These are phyloP conservation scores for Tachina grossa DNA, from an alignment of 2,888 invertebrate genomes.

Conservation along the genomic window DNA sequence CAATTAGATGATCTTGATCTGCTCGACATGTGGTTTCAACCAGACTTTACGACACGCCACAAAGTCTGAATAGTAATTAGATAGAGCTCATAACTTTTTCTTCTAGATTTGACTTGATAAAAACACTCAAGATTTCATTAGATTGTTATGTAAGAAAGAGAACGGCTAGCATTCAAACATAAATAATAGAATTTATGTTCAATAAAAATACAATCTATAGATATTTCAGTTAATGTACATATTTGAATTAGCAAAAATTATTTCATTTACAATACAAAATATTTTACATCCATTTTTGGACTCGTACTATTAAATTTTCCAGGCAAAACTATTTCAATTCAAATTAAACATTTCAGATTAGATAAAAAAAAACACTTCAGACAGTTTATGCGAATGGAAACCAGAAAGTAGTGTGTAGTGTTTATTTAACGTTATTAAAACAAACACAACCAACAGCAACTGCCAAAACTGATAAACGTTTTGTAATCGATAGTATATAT, in stretches of 20 bases:
- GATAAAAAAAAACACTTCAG: constrained; percentile 29
- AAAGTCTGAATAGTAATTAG: too few relatives aligned
- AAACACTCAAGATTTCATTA: neutral
- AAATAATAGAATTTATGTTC: neutral
- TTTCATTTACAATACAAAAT: neutral
- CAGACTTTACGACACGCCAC: too few relatives aligned
- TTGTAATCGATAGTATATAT: neutral
- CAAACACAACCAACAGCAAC: constrained; percentile 26
- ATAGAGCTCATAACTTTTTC: too few relatives aligned
- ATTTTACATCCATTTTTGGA: neutral
- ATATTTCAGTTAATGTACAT: neutral
- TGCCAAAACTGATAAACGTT: constrained; percentile 16
- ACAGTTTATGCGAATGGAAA: constrained; percentile 8
- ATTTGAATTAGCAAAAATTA: neutral
- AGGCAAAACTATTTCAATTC: constrained; percentile 15
- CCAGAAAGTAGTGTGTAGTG: neutral
- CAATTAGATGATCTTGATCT: too few relatives aligned
- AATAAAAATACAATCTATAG: neutral
- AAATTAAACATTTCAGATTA: constrained; percentile 32
- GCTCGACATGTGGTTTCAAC: too few relatives aligned
- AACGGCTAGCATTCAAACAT: neutral
- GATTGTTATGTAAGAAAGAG: neutral
- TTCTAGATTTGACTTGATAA: too few relatives aligned
- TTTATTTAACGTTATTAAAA: constrained; percentile 8
- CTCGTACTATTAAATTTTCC: neutral